Base-by-base conservation (phyloP, 2,888 invertebrate genomes). In the Cheilosia variabilis region DNA sequence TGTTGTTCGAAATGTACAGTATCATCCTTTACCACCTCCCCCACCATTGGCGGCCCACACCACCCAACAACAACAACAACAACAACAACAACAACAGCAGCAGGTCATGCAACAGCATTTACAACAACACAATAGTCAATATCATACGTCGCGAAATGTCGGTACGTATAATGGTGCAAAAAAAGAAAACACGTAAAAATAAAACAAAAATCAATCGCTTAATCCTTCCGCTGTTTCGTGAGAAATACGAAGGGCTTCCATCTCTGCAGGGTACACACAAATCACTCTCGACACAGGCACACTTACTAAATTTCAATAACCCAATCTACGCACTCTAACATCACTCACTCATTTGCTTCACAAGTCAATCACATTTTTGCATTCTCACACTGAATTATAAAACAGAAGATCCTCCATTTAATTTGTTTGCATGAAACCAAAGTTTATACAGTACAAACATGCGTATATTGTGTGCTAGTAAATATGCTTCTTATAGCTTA, bases 11-110 rank as follows among this genome's bases (percentile, higher is more conserved):
- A 87, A 87, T 57, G 15, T 79, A 66, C 87, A 82, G 52, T 83
- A 82, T 65, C 87, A 83, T 53, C 69, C 82, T 10, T 37, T 78
- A 92, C 94, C 94, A 91, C 94, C 94, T 88, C 92, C 93, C 89
- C 93, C 93, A 89, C 91, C 77, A 53, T 22, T 75, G 53, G n/a
- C 75, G 27, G 47, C 63, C 7, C 71, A 71, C 15, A 19, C 65
- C 1, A 62, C 57, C 10, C 77, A 69, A 58, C 86, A 62, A 43
- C 75, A 79, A 65, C 75, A 73, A 24, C 80, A 81, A 31, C 75
- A 82, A 73, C 86, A 86, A 15, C 87, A 87, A 17, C 86, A 76
- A n/a, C 75, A 79, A 65, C 75, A 73, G 31, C 80, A 81, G 41
- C 75, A 82, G 13, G 62, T 53, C 31, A 50, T 78, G 45, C 87